phyloP scores from a whole-genome alignment of 2,113 vertebrate species.

The Cebus imitator region DNA sequence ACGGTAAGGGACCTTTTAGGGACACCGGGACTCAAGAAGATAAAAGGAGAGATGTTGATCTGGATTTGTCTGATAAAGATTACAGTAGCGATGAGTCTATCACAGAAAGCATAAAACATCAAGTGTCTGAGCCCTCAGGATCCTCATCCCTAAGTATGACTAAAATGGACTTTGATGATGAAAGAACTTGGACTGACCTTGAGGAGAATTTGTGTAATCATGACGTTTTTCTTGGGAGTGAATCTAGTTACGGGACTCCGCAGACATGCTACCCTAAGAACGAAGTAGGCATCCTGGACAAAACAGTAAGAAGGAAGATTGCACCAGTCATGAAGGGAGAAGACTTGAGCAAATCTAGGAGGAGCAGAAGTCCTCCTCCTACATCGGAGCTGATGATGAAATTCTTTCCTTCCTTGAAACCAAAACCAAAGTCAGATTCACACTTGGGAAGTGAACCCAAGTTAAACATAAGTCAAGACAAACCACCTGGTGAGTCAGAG shows the following conservation, averaged over 20 bases:
- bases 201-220: constrained; percentile 83
- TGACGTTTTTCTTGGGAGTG: constrained; percentile 63
- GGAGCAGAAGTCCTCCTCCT: constrained; percentile 79
- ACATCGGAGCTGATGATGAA: constrained; percentile 90
- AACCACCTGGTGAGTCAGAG: constrained; percentile 84
- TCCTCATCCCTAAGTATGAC: background rate
- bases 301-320: constrained; percentile 89
- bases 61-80: constrained; percentile 78
- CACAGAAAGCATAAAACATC: constrained; percentile 66
- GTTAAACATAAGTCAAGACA: constrained; percentile 75
- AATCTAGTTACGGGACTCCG: constrained; percentile 33
- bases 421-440: constrained; percentile 82
- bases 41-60: constrained; percentile 74
- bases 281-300: constrained; percentile 74
- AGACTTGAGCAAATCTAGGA: constrained; percentile 40
- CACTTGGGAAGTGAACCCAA: constrained; percentile 63
- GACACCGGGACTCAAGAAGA: constrained; percentile 69
- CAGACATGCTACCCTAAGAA: constrained; percentile 52
- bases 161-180: constrained; percentile 92
- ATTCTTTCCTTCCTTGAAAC: constrained; percentile 93
- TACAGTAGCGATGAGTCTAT: constrained; percentile 75
- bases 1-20: constrained; percentile 80
- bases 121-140: constrained; percentile 36
- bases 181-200: constrained; percentile 94
- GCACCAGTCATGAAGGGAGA: constrained; percentile 84